A percentile compares a stretch with the other conserved stretches of the same genome.
phyloP scores from a whole-genome alignment of 2,888 invertebrate genomes.

The Xanthostigma xanthostigma region DNA sequence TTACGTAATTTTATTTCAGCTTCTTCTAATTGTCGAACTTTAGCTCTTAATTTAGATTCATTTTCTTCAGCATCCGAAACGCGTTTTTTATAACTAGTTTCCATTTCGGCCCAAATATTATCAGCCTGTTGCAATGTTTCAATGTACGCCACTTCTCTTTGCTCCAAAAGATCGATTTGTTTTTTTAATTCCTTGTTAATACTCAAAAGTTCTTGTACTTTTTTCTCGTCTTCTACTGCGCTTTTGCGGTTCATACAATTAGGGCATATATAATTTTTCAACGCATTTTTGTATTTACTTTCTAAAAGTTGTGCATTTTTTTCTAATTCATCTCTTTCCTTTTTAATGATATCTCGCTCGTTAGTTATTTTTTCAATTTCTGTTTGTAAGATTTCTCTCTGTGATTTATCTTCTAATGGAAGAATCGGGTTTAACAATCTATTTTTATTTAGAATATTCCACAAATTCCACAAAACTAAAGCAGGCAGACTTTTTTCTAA shows the following conservation, averaged over 20 bases:
- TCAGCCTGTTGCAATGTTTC: slow-evolving; percentile 58
- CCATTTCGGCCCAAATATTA: slow-evolving; percentile 55
- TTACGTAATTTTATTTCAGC: slow-evolving; percentile 24
- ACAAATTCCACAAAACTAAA: slow-evolving; percentile 43
- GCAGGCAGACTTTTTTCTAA: slow-evolving; percentile 47
- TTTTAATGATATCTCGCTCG: not conserved
- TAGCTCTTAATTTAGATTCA: slow-evolving; percentile 34
- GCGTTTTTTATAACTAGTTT: slow-evolving; percentile 43
- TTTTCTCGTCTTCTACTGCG: slow-evolving; percentile 26
- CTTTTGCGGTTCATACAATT: not conserved
- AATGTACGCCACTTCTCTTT: slow-evolving; percentile 49
- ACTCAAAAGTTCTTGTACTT: slow-evolving; percentile 33
- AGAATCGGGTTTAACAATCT: not conserved
- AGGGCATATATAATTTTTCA: not conserved
- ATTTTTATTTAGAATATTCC: slow-evolving; percentile 14
- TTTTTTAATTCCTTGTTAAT: slow-evolving; percentile 43
- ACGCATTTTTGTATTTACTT: not conserved
- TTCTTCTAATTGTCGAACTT: slow-evolving; percentile 39
- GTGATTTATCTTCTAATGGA: not conserved
- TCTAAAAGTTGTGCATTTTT: no score
- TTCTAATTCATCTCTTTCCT: not conserved
- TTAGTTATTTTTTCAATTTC: not conserved
- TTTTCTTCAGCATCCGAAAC: slow-evolving; percentile 34
- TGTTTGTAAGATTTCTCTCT: not conserved
- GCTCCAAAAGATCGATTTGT: slow-evolving; percentile 45